A percentile compares a stretch with the other conserved stretches of the same genome.
phyloP scores from a whole-genome alignment of 2,888 invertebrate species.

The Pantelozetes paolii region DNA sequence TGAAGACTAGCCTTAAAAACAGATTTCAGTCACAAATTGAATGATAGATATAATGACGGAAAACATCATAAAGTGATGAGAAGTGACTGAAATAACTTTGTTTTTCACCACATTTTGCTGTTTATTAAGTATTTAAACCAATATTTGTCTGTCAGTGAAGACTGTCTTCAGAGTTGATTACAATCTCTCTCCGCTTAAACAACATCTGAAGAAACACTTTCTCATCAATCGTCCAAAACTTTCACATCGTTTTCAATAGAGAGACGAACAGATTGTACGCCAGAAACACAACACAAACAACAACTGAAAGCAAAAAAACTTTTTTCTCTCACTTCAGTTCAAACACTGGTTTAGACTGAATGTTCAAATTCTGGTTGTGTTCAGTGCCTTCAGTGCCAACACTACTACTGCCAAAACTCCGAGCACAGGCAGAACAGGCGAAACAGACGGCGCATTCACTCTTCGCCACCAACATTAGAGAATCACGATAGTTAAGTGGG shows the following conservation, averaged over 20 bases:
- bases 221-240: neutral
- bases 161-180: neutral
- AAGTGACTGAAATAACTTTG: no score
- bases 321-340: neutral
- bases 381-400: neutral
- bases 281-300: neutral
- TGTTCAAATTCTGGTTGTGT: constrained; percentile 12
- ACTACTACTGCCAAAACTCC: no score
- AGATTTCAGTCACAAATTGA: no score
- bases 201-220: neutral
- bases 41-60: no score
- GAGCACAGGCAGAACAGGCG: no score
- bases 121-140: neutral
- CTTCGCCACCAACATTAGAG: neutral
- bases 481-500: constrained; percentile 12
- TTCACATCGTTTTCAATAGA: neutral
- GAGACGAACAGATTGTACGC: neutral
- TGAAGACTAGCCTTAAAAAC: neutral
- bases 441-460: neutral
- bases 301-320: neutral
- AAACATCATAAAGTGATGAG: neutral
- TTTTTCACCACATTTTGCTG: no score
- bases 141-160: neutral
- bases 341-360: neutral
- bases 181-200: neutral